Conservation (phyloP, 2,797 vertebrate genomes). For the Squalus acanthias region DNA sequence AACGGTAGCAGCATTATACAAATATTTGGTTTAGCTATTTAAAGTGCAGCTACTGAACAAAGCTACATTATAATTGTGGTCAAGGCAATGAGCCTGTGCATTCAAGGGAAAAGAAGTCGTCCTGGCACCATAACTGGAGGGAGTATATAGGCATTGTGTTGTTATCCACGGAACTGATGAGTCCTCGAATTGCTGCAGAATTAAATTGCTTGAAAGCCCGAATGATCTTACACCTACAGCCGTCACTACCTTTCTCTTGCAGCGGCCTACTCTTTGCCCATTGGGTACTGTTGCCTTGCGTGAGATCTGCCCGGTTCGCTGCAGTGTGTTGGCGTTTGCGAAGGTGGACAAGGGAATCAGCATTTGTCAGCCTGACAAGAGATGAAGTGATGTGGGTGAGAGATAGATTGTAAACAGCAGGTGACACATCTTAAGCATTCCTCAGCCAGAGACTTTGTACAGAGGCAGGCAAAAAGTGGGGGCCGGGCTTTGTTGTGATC, state of each 20-base stretch:
- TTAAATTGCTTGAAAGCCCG: not conserved
- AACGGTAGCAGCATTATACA: not conserved
- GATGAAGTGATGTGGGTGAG: constrained; percentile 25
- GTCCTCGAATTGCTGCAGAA: not conserved
- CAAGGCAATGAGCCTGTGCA: not conserved
- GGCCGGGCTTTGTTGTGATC: not conserved
- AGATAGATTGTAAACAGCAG: constrained; percentile 25
- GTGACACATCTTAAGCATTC: not conserved
- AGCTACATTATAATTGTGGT: constrained; percentile 6
- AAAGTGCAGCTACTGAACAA: not conserved
- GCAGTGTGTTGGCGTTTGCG: constrained; percentile 16
- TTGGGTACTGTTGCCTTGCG: constrained; percentile 13
- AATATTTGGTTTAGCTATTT: not conserved
- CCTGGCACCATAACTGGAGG: not conserved
- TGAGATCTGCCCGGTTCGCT: not conserved
- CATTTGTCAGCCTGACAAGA: not conserved
- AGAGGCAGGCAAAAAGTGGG: not conserved
- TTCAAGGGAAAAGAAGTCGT: not conserved
- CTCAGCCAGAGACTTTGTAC: not conserved
- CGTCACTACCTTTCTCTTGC: not conserved
- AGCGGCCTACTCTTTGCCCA: not conserved
- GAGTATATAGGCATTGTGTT: constrained; percentile 11
- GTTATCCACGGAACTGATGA: not conserved
- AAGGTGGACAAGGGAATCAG: constrained; percentile 23
- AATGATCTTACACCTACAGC: constrained; percentile 12